Conservation (phyloP, 1,140 invertebrate genomes). For the Procambarus virginalis region DNA sequence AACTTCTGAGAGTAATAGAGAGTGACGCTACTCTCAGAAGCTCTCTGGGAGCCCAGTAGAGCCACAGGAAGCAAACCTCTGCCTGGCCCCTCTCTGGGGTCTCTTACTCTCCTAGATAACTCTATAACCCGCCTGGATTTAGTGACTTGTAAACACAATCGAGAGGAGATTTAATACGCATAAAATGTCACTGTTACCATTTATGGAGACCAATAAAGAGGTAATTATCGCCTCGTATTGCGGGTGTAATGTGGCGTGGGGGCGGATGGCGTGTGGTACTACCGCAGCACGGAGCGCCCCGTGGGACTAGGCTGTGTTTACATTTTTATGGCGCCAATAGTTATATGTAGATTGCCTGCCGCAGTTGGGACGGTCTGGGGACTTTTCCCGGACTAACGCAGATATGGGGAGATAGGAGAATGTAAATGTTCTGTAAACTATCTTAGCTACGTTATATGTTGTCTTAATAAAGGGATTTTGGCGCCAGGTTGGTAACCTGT, state of each 20-base stretch:
- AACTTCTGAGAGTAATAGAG: too few relatives aligned
- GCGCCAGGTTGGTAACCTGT: too few relatives aligned
- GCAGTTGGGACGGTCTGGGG: neutral
- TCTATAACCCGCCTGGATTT: neutral
- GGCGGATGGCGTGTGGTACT: neutral
- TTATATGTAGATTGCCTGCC: conserved; percentile 13
- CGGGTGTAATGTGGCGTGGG: neutral
- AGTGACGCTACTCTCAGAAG: too few relatives aligned
- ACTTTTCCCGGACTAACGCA: too few relatives aligned
- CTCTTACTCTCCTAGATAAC: too few relatives aligned
- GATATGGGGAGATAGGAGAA: too few relatives aligned
- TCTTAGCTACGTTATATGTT: too few relatives aligned
- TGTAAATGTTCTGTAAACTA: too few relatives aligned
- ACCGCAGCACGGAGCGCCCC: neutral
- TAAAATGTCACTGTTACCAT: neutral
- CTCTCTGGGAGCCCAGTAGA: too few relatives aligned
- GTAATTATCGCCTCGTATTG: neutral
- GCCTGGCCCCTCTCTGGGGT: too few relatives aligned
- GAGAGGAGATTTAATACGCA: neutral
- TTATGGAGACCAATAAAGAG: neutral
- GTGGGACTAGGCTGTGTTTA: neutral
- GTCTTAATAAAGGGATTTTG: too few relatives aligned
- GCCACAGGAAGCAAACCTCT: too few relatives aligned
- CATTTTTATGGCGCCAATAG: conserved; percentile 12
- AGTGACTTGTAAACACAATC: neutral